Percentiles rank a stretch among this genome's conserved stretches.
These are phyloP conservation scores for Penaeus indicus DNA, from an alignment of 1,140 invertebrate species.

Conservation along the genomic window DNA sequence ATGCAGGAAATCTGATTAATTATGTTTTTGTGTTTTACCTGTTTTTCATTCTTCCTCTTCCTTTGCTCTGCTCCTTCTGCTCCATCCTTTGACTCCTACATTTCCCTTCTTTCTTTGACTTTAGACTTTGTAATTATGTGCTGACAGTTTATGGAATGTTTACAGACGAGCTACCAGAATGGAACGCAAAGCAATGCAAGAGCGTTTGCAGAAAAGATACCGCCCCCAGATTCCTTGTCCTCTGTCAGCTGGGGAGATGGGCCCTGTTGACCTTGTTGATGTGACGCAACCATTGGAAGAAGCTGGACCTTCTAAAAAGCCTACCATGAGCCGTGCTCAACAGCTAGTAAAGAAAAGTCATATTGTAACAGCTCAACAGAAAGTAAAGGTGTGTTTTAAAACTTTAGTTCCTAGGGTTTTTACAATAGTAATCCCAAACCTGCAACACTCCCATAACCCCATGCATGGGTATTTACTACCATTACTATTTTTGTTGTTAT, in stretches of 20 bases:
- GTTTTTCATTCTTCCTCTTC: no score
- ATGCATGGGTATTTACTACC: no score
- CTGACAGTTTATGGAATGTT: neutral
- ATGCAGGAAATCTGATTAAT: no score
- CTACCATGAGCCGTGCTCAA: constrained; percentile 55
- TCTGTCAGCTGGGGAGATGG: constrained; percentile 36
- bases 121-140: neutral
- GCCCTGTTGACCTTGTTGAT: constrained; percentile 49
- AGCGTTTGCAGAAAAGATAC: constrained; percentile 59
- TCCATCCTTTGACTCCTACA: no score
- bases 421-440: neutral
- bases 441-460: no score
- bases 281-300: constrained; percentile 45
- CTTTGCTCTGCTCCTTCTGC: no score
- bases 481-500: neutral
- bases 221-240: constrained; percentile 53
- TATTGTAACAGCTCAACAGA: constrained; percentile 65
- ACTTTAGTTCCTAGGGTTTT: neutral
- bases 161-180: constrained; percentile 6
- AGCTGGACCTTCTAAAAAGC: constrained; percentile 5
- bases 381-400: constrained; percentile 57
- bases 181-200: constrained; percentile 46
- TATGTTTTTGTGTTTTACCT: no score
- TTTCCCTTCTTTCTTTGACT: no score
- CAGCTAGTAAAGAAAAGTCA: constrained; percentile 62